Evolutionary conservation across 1,140 invertebrate genomes (phyloP).

Genomic region (Pseudomyrmex pallidus): DNA sequence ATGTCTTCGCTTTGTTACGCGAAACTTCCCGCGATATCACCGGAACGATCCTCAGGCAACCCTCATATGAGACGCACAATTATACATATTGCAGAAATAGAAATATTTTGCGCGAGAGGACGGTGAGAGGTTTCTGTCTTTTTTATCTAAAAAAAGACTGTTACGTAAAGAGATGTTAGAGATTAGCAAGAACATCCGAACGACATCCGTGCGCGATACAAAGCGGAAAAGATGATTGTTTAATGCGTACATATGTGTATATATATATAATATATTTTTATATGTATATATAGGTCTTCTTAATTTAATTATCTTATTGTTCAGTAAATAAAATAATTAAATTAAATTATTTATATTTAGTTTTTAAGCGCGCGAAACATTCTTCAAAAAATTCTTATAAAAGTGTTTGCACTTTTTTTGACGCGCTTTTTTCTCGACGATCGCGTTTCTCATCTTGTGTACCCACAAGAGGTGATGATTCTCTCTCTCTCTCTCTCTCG

Average conservation of each 20-base stretch:
- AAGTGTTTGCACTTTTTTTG: not conserved
- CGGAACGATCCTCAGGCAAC: slow-evolving; percentile 41
- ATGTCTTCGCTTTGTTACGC: not conserved
- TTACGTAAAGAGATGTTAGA: not conserved
- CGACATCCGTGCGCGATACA: too few species aligned
- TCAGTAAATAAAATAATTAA: not conserved
- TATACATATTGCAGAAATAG: slow-evolving; percentile 5
- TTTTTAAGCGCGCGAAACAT: too few species aligned
- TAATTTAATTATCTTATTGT: not conserved
- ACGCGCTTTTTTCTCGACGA: not conserved
- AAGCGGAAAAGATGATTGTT: not conserved
- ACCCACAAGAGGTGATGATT: not conserved
- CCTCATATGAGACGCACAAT: slow-evolving; percentile 32
- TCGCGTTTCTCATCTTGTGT: not conserved
- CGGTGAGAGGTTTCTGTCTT: slow-evolving; percentile 12
- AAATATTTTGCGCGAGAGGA: slow-evolving; percentile 4
- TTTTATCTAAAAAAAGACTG: not conserved
- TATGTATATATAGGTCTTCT: too few species aligned
- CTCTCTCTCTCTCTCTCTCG: slow-evolving; percentile 13
- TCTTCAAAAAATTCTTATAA: too few species aligned
- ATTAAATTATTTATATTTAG: too few species aligned
- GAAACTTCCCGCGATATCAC: slow-evolving; percentile 43
- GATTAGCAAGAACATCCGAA: not conserved
- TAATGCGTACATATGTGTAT: not conserved
- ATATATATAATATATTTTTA: not conserved